Base-by-base conservation (phyloP, 2,888 invertebrate genomes). In the Chloromyia formosa region DNA sequence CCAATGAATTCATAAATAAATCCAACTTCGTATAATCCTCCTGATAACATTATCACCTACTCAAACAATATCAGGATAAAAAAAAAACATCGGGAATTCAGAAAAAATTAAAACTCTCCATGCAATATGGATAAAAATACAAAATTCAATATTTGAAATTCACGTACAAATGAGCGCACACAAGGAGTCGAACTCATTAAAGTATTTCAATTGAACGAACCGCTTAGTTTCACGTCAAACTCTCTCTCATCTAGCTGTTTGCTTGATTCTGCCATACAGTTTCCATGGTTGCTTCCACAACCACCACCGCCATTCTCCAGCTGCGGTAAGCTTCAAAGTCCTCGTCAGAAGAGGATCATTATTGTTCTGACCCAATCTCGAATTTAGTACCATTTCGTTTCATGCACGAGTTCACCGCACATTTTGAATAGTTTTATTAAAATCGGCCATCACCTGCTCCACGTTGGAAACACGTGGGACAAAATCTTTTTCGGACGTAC, bases 131-230 rank as follows among this genome's bases (percentile, higher is more conserved):
- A 42, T 42, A 42, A 27, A 23, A 27, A n/a, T n/a, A n/a, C n/a
- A n/a, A 62, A 62, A 62, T 27, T 62, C 62, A 62, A 62, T n/a
- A n/a, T 62, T 62, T 35, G 62, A 62, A 62, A 62, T 62, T 27
- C 62, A 62, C 23, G 62, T 35, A 10, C 35, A 62, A 62, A 62
- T 35, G 35, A 58, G 35, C 35, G 62, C 7, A 12, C 35, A 35
- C 62, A 35, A 35, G 18, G n/a, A n/a, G n/a, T 62, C 12, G 40
- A 62, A 62, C 40, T 62, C 62, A 62, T 62, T 62, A 35, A 23
- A 18, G 35, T 18, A 62, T 62, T 62, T 62, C 62, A 23, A 62
- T 62, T 62, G 14, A 62, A 62, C 62, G 22, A 62, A 40, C 62
- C 62, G 62, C 62, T 1, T 14, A 62, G 35, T 18, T 23, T n/a